Evolutionary conservation across 1,140 invertebrate species (phyloP).

Genomic region (Pogonomyrmex barbatus): DNA sequence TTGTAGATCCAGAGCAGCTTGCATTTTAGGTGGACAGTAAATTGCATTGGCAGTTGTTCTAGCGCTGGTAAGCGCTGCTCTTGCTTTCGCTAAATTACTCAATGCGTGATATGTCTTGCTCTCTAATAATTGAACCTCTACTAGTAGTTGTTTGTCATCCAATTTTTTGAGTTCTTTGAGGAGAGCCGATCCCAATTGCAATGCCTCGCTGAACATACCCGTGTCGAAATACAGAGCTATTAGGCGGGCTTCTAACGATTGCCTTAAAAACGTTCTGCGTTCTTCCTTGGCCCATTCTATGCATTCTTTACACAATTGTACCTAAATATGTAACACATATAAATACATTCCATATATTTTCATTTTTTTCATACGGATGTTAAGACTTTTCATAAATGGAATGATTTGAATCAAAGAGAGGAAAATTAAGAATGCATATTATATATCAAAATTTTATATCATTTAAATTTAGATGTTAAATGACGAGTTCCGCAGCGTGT

Average conservation of each 20-base stretch:
- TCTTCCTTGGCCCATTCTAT: conserved; percentile 99
- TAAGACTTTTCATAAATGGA: neutral
- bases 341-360: neutral
- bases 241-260: conserved; percentile 97
- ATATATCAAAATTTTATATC: neutral
- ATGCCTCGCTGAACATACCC: conserved; percentile 94
- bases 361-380: neutral
- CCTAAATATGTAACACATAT: conserved; percentile 77
- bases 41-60: conserved; percentile 99
- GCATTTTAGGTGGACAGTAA: conserved; percentile 99
- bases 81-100: conserved; percentile 98
- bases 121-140: conserved; percentile 98
- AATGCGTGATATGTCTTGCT: conserved; percentile 99
- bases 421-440: neutral
- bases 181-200: conserved; percentile 93
- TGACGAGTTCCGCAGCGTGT: neutral
- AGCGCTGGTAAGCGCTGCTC: conserved; percentile 98
- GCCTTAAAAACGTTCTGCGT: conserved; percentile 97
- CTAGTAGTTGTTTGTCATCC: conserved; percentile 99
- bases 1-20: conserved; percentile 98
- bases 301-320: conserved; percentile 97
- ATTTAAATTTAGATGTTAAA: neutral
- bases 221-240: conserved; percentile 98
- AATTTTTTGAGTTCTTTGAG: conserved; percentile 98
- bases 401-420: neutral